These are phyloP conservation scores for Trinectes maculatus DNA, from an alignment of 2,113 vertebrate species.

Conservation along the genomic window DNA sequence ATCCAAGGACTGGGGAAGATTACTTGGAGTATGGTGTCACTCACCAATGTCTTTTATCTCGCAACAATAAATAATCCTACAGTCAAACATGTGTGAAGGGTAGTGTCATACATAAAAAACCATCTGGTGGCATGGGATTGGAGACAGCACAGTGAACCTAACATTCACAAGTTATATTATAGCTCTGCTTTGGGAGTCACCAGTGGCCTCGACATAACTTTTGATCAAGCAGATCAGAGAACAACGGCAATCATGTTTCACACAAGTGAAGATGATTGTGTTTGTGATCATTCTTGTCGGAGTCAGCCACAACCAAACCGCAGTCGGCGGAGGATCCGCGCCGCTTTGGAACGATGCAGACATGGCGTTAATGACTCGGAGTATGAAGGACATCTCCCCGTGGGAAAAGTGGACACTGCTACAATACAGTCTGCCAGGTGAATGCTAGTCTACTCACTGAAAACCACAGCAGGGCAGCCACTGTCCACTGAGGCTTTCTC, in stretches of 20 bases:
- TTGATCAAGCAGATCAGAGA: conserved; percentile 9
- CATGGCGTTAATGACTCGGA: no score
- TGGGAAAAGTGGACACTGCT: not conserved
- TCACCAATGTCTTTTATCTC: conserved; percentile 68
- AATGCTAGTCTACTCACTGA: conserved; percentile 6
- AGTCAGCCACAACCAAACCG: not conserved
- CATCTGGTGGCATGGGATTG: conserved; percentile 42
- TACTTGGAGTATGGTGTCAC: conserved; percentile 61
- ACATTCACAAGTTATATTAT: conserved; percentile 36
- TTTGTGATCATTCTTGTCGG: no score
- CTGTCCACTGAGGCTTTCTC: no score
- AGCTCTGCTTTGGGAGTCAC: conserved; percentile 9
- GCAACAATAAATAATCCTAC: conserved; percentile 69
- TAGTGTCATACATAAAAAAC: conserved; percentile 39
- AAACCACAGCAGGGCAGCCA: not conserved
- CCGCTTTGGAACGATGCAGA: not conserved
- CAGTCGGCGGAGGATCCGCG: not conserved
- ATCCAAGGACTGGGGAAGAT: conserved; percentile 51
- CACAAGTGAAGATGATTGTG: no score
- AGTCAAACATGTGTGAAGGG: conserved; percentile 54
- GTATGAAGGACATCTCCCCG: not conserved
- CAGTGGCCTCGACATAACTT: not conserved
- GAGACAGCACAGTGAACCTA: conserved; percentile 57
- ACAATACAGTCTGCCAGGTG: not conserved
- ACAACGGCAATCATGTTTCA: not conserved